Percentiles rank a stretch among this genome's conserved stretches.
Conservation (phyloP, 2,113 vertebrate genomes). For the Scopus umbretta region DNA sequence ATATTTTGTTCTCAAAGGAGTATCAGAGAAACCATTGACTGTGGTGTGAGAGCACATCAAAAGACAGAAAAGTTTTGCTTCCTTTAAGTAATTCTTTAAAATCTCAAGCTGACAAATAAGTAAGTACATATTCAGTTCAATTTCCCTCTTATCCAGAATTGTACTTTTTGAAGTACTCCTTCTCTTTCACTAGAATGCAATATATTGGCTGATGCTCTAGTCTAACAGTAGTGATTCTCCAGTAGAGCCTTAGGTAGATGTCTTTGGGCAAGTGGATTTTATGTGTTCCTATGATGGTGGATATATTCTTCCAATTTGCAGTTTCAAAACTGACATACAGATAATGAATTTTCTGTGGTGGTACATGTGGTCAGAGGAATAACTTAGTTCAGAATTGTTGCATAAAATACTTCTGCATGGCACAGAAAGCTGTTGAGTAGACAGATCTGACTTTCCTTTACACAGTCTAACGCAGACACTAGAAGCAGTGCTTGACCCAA, state of each 20-base stretch:
- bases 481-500: not conserved
- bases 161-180: not conserved
- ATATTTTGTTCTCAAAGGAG: not conserved
- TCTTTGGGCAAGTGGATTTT: not conserved
- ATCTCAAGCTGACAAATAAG: not conserved
- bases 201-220: not conserved
- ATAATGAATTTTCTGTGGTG: not conserved
- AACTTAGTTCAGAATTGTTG: not conserved
- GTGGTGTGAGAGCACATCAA: not conserved
- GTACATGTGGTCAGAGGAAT: not conserved
- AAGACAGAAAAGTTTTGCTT: not conserved
- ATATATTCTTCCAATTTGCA: not conserved
- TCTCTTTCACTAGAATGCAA: not conserved
- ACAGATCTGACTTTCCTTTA: not conserved
- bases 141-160: not conserved
- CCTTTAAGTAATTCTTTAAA: not conserved
- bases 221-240: not conserved
- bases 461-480: not conserved
- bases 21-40: not conserved
- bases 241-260: not conserved
- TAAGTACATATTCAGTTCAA: not conserved
- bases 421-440: not conserved
- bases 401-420: not conserved
- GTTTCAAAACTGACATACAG: not conserved
- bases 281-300: not conserved